These are phyloP conservation scores for Apomyelois bistriatella DNA, from an alignment of 2,888 invertebrate genomes.

Conservation along the genomic window DNA sequence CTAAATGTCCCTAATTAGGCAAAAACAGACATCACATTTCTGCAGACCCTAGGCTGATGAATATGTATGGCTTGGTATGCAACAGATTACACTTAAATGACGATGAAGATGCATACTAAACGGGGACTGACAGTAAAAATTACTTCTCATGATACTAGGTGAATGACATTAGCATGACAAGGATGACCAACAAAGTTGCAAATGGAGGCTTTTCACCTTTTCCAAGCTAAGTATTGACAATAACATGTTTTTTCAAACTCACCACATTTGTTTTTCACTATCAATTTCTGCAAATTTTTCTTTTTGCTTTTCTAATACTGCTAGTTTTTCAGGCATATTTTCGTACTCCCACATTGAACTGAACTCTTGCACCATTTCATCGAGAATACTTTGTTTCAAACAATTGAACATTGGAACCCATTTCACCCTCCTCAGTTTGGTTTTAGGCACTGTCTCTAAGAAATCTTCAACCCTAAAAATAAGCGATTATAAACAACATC, in stretches of 20 bases:
- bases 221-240: too few relatives aligned
- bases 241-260: constrained; percentile 18
- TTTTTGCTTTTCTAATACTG: constrained; percentile 59
- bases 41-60: too few relatives aligned
- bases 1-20: too few relatives aligned
- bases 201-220: too few relatives aligned
- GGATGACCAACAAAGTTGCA: too few relatives aligned
- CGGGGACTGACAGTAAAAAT: too few relatives aligned
- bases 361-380: constrained; percentile 65
- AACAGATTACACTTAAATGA: too few relatives aligned
- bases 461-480: constrained; percentile 67
- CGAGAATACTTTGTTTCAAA: constrained; percentile 60
- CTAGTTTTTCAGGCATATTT: constrained; percentile 60
- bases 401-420: constrained; percentile 70
- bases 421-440: constrained; percentile 60
- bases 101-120: too few relatives aligned
- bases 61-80: too few relatives aligned
- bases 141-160: too few relatives aligned
- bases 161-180: too few relatives aligned
- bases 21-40: too few relatives aligned
- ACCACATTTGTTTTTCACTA: constrained; percentile 45
- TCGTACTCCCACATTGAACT: constrained; percentile 70
- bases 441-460: constrained; percentile 62
- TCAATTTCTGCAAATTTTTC: constrained; percentile 55
- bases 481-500: background rate